Conservation (phyloP, 1,140 invertebrate genomes). For the Cydia fagiglandana region DNA sequence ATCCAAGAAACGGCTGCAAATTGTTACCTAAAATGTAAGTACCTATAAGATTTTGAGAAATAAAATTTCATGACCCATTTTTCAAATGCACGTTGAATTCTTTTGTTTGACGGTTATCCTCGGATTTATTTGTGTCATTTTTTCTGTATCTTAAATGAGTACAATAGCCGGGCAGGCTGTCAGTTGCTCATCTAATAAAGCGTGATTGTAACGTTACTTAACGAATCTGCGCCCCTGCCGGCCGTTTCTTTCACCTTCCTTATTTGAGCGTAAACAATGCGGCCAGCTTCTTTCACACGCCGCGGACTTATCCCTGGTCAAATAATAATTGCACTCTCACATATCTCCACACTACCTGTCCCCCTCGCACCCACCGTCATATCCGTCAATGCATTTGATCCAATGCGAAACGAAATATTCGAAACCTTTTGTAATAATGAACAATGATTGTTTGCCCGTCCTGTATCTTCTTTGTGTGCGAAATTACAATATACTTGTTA, state of each 20-base stretch:
- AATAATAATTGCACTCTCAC: conserved; percentile 77
- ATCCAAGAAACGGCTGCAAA: background rate
- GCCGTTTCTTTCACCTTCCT: conserved; percentile 70
- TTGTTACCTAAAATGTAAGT: background rate
- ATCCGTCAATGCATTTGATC: conserved; percentile 73
- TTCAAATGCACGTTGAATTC: conserved; percentile 7
- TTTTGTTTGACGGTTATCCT: background rate
- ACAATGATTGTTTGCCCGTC: conserved; percentile 78
- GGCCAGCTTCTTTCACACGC: conserved; percentile 75
- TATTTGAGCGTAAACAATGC: conserved; percentile 78
- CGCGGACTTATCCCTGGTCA: conserved; percentile 76
- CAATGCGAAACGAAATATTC: conserved; percentile 76
- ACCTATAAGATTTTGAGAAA: no score
- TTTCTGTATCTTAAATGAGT: conserved; percentile 12
- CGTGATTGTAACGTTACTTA: conserved; percentile 65
- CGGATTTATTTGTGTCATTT: conserved; percentile 11
- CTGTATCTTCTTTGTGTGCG: conserved; percentile 76
- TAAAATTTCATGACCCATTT: background rate
- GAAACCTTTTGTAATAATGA: conserved; percentile 79
- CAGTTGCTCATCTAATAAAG: conserved; percentile 50
- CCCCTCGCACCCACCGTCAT: conserved; percentile 61
- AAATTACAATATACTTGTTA: conserved; percentile 79
- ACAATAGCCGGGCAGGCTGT: conserved; percentile 38
- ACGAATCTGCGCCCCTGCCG: conserved; percentile 54
- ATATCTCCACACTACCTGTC: conserved; percentile 52